Evolutionary conservation across 30 jellyfish, hydroid and myxozoan species (phyloP), one percentile per base, ranked within the genome.

Genomic region (Mastigias papua): DNA sequence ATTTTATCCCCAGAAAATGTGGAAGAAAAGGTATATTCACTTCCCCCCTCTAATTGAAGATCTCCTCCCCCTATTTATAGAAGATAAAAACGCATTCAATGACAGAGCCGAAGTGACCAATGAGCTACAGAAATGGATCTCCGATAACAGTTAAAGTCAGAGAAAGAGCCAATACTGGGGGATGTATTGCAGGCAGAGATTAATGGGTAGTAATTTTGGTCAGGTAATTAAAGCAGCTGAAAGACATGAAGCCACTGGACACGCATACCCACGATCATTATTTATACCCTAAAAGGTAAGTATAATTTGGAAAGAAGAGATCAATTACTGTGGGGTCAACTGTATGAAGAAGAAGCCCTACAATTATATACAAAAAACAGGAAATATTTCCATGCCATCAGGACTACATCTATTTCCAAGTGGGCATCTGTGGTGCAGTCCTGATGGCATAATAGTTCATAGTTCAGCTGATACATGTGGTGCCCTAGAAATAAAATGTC

Each of bases 341-440:
- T 80, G 90, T 73, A 80, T 46, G 82, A 80, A 42, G 82, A 80
- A 20, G 73, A 10, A 58, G 90, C 90, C 35, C 34, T 20, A 20
- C n/a, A 65, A 37, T 8, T 80, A 80, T 32, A 65, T 23, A 21
- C 66, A 80, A 25, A 5, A 20, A 25, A 80, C 84, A 15, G 91
- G 91, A 37, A 81, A 81, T 31, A 64, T 23, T 2, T 73, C 64
- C 48, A 31, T 29, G 60, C 58, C 82, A n/a, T 0, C 83, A 29
- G 91, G 91, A 16, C 84, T 81, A 2, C 69, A 19, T 29, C 83
- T 81, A 17, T 63, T 81, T 48, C 91, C 84, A 6, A 62, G 91
- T 81, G 84, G 91, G 2, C 64, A 51, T 35, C 34, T 81, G 23
- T 84, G 91, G 0, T 34, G 82, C 35, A 81, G 84, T 29, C 84